phyloP scores from a whole-genome alignment of 2,888 invertebrate species.

The Pherbina coryleti region DNA sequence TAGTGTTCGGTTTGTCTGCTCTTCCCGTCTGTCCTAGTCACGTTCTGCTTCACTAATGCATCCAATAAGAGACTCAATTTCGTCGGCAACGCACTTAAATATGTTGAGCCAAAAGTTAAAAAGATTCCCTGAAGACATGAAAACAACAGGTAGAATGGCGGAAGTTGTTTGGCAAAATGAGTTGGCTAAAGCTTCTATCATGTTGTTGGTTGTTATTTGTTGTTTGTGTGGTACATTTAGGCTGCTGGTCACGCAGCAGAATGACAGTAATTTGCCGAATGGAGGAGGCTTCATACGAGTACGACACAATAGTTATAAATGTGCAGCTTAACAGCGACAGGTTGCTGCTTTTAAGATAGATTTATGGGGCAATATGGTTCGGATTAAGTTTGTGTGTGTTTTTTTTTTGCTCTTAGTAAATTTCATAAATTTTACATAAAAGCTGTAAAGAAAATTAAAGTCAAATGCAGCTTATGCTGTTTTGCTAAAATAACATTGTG shows the following conservation, averaged over 20 bases:
- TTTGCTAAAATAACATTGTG: too few species aligned
- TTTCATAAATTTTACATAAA: too few species aligned
- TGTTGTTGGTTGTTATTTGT: neutral
- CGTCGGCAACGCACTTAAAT: neutral
- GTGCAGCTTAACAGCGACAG: too few species aligned
- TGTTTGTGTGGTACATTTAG: neutral
- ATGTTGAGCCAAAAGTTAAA: neutral
- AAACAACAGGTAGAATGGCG: neutral
- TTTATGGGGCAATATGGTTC: too few species aligned
- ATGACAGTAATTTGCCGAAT: neutral
- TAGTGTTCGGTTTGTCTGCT: too few species aligned
- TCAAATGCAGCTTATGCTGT: too few species aligned
- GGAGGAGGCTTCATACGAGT: too few species aligned
- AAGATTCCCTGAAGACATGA: neutral
- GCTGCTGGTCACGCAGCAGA: constrained; percentile 18
- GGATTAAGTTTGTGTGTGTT: too few species aligned
- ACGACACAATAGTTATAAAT: too few species aligned
- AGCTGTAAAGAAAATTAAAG: too few species aligned
- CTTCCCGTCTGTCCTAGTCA: neutral
- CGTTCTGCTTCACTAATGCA: neutral
- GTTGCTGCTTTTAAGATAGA: too few species aligned
- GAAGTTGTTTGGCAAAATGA: neutral
- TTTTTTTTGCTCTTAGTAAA: too few species aligned
- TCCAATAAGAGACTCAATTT: neutral
- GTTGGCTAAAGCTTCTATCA: neutral